A percentile compares a stretch with the other conserved stretches of the same genome.
These are phyloP conservation scores for Labroides dimidiatus DNA, from an alignment of 2,797 vertebrate genomes.

Conservation along the genomic window DNA sequence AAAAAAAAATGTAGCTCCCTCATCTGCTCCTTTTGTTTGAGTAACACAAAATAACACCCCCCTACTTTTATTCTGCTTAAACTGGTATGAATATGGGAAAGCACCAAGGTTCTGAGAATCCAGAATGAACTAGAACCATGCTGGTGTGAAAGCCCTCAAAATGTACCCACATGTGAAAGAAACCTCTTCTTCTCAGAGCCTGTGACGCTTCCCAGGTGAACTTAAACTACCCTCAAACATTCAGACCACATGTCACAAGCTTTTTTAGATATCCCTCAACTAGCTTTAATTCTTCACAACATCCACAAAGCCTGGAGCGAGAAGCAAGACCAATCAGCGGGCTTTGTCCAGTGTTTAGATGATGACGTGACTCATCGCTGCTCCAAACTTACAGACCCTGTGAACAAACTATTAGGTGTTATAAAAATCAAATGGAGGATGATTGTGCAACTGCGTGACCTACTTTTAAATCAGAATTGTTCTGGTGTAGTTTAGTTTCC, in stretches of 20 bases:
- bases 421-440: conserved; percentile 26
- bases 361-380: conserved; percentile 49
- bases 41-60: too few relatives aligned
- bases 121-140: too few relatives aligned
- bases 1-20: too few relatives aligned
- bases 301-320: conserved; percentile 11
- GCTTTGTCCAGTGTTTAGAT: conserved; percentile 30
- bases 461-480: conserved; percentile 35
- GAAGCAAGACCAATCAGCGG: conserved; percentile 13
- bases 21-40: too few relatives aligned
- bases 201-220: background rate
- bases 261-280: conserved; percentile 5
- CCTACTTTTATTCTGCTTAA: too few relatives aligned
- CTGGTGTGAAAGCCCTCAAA: too few relatives aligned
- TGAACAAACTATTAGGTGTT: conserved; percentile 27
- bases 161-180: background rate
- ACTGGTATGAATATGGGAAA: too few relatives aligned
- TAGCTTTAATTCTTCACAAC: conserved; percentile 26
- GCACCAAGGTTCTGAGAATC: too few relatives aligned
- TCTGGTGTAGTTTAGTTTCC: conserved; percentile 2
- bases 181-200: background rate
- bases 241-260: background rate
- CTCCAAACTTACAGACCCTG: conserved; percentile 18
- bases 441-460: conserved; percentile 20
- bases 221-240: conserved; percentile 1